These are phyloP conservation scores for Laterallus jamaicensis DNA, from an alignment of 2,113 vertebrate genomes.

Conservation along the genomic window DNA sequence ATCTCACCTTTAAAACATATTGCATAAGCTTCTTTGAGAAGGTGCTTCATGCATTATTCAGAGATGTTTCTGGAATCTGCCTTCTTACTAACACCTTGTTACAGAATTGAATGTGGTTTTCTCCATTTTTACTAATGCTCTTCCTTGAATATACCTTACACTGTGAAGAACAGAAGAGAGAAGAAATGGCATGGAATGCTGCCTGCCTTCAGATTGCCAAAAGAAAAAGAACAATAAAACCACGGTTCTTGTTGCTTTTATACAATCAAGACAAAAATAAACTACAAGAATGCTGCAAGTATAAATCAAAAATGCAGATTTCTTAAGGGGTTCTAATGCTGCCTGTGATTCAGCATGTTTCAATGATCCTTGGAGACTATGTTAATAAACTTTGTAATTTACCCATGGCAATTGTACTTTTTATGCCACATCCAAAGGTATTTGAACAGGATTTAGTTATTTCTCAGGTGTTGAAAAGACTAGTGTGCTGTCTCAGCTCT, in stretches of 20 bases:
- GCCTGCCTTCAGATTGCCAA: background rate
- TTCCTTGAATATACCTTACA: background rate
- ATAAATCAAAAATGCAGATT: slow-evolving; percentile 17
- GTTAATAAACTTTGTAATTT: slow-evolving; percentile 47
- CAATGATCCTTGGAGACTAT: background rate
- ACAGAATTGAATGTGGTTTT: background rate
- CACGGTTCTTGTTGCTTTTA: background rate
- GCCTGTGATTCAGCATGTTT: slow-evolving; percentile 27
- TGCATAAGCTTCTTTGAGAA: background rate
- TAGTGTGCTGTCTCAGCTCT: background rate
- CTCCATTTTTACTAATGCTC: background rate
- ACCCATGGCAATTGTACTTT: background rate
- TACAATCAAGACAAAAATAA: slow-evolving; percentile 21
- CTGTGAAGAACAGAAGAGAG: background rate
- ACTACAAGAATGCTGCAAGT: background rate
- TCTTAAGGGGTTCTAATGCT: background rate
- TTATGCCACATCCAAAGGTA: background rate
- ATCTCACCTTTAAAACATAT: background rate
- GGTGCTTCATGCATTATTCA: background rate
- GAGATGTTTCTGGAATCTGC: background rate
- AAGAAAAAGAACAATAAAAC: background rate
- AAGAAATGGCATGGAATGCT: background rate
- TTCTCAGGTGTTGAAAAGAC: background rate
- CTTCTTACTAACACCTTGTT: background rate
- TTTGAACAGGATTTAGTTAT: background rate